Evolutionary conservation across 2,113 vertebrate genomes (phyloP), one percentile per base, ranked within the genome.

Genomic region (Eurypyga helias): DNA sequence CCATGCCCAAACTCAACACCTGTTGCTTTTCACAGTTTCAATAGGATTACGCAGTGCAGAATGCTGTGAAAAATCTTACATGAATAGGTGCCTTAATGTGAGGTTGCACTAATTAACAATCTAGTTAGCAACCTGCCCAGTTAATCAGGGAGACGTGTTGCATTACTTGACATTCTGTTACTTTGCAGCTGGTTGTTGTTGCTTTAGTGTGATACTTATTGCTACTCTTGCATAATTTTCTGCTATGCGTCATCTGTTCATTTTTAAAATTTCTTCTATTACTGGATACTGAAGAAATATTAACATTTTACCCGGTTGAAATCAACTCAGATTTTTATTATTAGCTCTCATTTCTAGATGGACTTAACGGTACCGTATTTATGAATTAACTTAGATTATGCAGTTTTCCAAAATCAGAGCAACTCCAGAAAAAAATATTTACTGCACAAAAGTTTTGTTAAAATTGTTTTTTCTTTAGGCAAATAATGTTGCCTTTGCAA

Each of bases 1-100:
- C 29, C 24, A 78, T 78, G 90, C 14, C 26, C 49, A 88, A 67
- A 83, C 46, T 83, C 33, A 85, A 80, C 79, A 95, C 85, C 88
- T 94, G 79, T 78, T 93, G 79, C 85, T 90, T 96, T 94, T 93
- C 79, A 95, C 66, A 95, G 71, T 16, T 86, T 94, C 89, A 90
- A 33, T 4, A 93, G 73, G 49, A 94, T 85, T 92, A 92, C 11
- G 26, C 14, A 43, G 20, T 28, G 52, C 26, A 79, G 83, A 92
- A 92, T 67, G 48, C 48, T 88, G 76, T 91, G 93, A 86, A 96
- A 93, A 90, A 81, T 81, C 21, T 60, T 78, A 75, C 34, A 75
- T 36, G 72, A 96, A 92, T 13, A 2, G 9, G 13, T 60, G 55
- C 51, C 28, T 87, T 71, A 57, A 66, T 55, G 55, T 33, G 54